A percentile compares a stretch with the other conserved stretches of the same genome.
Evolutionary conservation across 2,797 vertebrate genomes (phyloP).

Genomic region (Holocentrus rufus): DNA sequence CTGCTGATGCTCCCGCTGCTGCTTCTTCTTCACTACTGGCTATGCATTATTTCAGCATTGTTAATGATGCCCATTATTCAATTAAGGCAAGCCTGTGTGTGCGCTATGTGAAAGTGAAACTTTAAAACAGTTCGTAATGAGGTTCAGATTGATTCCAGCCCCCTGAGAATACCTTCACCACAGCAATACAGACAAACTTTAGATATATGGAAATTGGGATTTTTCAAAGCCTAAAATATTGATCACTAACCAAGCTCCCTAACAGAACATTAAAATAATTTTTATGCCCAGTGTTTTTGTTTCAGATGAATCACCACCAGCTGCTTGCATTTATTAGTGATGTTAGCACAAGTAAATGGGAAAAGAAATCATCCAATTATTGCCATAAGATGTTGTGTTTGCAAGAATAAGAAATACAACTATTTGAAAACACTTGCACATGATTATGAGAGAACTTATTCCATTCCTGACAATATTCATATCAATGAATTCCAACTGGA

Average conservation of each 20-base stretch:
- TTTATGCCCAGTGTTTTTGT: background rate
- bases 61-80: constrained; percentile 75
- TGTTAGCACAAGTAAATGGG: background rate
- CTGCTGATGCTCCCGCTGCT: constrained; percentile 47
- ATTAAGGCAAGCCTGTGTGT: constrained; percentile 56
- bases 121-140: constrained; percentile 69
- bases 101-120: constrained; percentile 25
- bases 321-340: background rate
- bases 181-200: constrained; percentile 46
- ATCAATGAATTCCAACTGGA: too few species aligned
- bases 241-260: background rate
- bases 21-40: constrained; percentile 43
- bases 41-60: constrained; percentile 48
- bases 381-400: background rate
- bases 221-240: constrained; percentile 7
- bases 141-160: constrained; percentile 62
- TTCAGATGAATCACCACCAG: constrained; percentile 35
- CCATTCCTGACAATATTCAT: background rate
- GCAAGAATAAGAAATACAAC: background rate
- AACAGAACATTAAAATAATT: constrained; percentile 6
- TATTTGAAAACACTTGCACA: background rate
- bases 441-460: background rate
- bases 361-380: background rate
- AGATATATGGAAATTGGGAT: constrained; percentile 16
- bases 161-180: constrained; percentile 48